These are phyloP conservation scores for Cydia amplana DNA, from an alignment of 1,140 invertebrate genomes.

Conservation along the genomic window DNA sequence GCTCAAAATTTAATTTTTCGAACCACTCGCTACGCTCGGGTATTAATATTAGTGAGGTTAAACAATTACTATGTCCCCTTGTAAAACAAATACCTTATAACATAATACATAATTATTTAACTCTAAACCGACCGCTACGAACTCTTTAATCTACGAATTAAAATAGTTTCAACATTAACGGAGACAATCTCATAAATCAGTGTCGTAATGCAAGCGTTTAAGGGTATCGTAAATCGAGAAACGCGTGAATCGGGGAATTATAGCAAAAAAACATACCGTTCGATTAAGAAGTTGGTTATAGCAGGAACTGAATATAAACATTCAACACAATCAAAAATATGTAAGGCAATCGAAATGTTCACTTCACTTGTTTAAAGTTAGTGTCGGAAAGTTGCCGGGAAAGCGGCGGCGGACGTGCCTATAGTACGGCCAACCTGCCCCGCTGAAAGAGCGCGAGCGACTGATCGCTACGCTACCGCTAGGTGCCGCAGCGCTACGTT, in stretches of 20 bases:
- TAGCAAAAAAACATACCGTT: not conserved
- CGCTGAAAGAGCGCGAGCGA: conserved; percentile 1
- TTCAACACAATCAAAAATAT: not conserved
- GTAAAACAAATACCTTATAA: too few species aligned
- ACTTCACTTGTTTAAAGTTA: conserved; percentile 3
- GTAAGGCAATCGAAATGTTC: not conserved
- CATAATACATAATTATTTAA: not conserved
- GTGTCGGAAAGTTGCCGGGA: not conserved
- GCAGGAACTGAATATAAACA: not conserved
- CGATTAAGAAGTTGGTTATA: not conserved
- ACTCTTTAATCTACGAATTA: not conserved
- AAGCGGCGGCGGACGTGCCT: not conserved
- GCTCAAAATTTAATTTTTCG: too few species aligned
- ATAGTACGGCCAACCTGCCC: not conserved
- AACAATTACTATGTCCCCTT: too few species aligned
- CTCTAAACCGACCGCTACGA: not conserved
- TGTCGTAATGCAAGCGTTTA: conserved; percentile 16
- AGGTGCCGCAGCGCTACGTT: not conserved
- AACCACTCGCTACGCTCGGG: too few species aligned
- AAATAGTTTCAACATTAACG: conserved; percentile 1
- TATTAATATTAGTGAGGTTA: too few species aligned
- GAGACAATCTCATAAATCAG: conserved; percentile 11
- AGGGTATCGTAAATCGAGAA: not conserved
- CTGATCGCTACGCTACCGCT: not conserved
- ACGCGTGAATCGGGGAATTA: not conserved